phyloP scores from a whole-genome alignment of 2,797 vertebrate genomes.

The Enteromius afrohamiltoni region DNA sequence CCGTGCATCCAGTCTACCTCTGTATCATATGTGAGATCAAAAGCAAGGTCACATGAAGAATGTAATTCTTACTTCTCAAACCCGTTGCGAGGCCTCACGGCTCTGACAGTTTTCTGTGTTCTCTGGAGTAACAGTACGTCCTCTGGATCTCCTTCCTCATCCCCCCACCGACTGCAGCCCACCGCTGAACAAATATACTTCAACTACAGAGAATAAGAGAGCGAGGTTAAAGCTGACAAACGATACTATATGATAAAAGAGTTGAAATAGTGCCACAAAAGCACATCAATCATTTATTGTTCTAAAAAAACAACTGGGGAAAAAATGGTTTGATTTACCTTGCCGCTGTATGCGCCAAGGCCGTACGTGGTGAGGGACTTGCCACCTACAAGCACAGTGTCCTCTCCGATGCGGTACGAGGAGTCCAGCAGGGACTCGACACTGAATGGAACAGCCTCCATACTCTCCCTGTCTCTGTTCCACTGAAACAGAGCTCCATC shows the following conservation, averaged over 20 bases:
- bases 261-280: conserved; percentile 2
- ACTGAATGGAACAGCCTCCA: conserved; percentile 98
- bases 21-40: conserved; percentile 11
- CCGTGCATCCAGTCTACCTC: conserved; percentile 1
- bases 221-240: conserved; percentile 19
- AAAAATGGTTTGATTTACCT: conserved; percentile 76
- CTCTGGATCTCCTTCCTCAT: conserved; percentile 85
- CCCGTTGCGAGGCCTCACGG: conserved; percentile 92
- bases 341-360: conserved; percentile 91
- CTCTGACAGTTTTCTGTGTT: conserved; percentile 96
- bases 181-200: conserved; percentile 94
- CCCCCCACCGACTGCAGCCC: conserved; percentile 92
- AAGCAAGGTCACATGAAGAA: conserved; percentile 26
- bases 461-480: conserved; percentile 95
- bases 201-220: conserved; percentile 75
- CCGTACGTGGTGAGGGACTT: conserved; percentile 95
- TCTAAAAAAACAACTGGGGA: not conserved
- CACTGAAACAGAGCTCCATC: conserved; percentile 98
- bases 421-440: conserved; percentile 97
- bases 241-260: conserved; percentile 26
- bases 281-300: conserved; percentile 27
- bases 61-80: conserved; percentile 87
- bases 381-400: conserved; percentile 94
- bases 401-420: conserved; percentile 93
- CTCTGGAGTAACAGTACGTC: conserved; percentile 91